phyloP scores from a whole-genome alignment of 2,113 vertebrate genomes.

The Erpornis zantholeuca region DNA sequence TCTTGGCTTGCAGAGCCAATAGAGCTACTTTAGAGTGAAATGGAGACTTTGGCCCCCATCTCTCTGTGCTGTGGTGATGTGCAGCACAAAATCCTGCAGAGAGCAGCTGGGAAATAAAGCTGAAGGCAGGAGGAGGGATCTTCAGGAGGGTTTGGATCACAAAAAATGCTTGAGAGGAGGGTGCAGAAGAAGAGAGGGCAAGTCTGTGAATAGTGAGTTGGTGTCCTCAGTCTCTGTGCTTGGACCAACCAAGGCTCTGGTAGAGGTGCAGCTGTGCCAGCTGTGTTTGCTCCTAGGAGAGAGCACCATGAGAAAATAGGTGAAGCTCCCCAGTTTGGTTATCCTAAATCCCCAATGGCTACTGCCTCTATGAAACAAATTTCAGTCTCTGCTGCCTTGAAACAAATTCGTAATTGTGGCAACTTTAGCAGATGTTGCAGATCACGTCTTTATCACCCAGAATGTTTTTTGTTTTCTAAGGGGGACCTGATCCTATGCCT shows the following conservation, averaged over 20 bases:
- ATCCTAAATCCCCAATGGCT: background rate
- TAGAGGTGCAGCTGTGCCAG: background rate
- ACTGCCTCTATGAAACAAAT: background rate
- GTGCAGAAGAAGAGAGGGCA: background rate
- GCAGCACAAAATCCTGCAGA: background rate
- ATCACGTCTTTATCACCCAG: background rate
- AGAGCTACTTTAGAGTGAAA: background rate
- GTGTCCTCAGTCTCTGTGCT: background rate
- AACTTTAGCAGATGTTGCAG: background rate
- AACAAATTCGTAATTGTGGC: background rate
- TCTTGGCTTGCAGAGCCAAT: background rate
- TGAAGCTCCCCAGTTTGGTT: background rate
- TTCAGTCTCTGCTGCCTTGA: background rate
- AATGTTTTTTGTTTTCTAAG: background rate
- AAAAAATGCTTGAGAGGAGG: background rate
- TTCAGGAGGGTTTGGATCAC: background rate
- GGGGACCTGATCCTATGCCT: background rate
- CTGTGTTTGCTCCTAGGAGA: background rate
- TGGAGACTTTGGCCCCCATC: background rate
- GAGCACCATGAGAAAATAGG: background rate
- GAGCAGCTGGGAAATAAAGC: background rate
- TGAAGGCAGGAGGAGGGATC: background rate
- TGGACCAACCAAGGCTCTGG: rapidly evolving
- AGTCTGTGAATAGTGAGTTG: background rate
- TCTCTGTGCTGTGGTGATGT: rapidly evolving